Base-by-base conservation (phyloP, 2,888 invertebrate species). In the Lapara coniferarum region DNA sequence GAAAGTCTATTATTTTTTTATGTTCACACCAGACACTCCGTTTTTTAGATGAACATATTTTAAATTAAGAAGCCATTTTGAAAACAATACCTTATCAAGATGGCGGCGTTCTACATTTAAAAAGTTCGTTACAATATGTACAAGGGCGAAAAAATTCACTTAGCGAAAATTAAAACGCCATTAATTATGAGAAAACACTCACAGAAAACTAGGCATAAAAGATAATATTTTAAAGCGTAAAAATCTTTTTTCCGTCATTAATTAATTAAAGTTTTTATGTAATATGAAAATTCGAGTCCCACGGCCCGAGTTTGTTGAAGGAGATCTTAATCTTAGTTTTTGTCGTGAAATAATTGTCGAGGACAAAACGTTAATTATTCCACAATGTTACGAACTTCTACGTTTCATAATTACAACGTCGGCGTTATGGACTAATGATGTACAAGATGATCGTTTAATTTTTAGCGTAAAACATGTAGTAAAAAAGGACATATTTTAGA, bases 351-450 rank as follows among this genome's bases (percentile, higher is more conserved):
- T 63, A 63, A 63, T 63, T 63, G 46, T 63, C 19, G 10, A 12
- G 63, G 63, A 49, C 63, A 25, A 63, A 63, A 63, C 63, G 46
- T 63, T 63, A 49, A 63, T 63, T 57, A 57, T 57, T 37, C 57
- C 10, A 19, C 37, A 30, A 57, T 14, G 16, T 19, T 49, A 44
- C 46, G 63, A 19, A 46, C 12, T 10, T 59, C 46, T 19, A 46
- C 10, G 16, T 10, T 46, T 19, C 46, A 46, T 63, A 63, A 63
- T 46, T 59, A 46, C 10, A n/a, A 16, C 44, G 14, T 59, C 16
- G 44, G 16, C 44, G 44, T 37, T 12, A 4, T 25, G 10, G 1
- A 10, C 16, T 59, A 46, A 59, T 59, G 10, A 19, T 16, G 44
- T 59, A 59, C 16, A 59, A 59, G 37, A 19, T 56, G 56, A 25